Percentiles rank a stretch among this genome's conserved stretches.
These are phyloP conservation scores for Betta splendens DNA, from an alignment of 2,797 vertebrate species.

Conservation along the genomic window DNA sequence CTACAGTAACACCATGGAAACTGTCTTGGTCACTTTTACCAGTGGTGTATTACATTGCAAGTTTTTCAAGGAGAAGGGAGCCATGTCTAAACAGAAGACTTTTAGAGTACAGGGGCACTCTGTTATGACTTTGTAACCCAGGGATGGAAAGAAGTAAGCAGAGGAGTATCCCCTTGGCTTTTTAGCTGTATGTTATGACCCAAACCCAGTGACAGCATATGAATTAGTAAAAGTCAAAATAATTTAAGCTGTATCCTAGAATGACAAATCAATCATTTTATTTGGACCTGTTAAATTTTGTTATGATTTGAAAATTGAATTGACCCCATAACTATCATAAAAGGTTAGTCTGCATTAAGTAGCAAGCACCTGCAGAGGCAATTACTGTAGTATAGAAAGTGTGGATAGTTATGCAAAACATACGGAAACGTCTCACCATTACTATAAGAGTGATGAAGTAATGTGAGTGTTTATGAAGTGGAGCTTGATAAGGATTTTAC, in stretches of 20 bases:
- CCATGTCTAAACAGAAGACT: slow-evolving; percentile 35
- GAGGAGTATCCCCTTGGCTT: slow-evolving; percentile 23
- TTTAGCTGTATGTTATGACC: slow-evolving; percentile 20
- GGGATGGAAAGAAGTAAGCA: slow-evolving; percentile 32
- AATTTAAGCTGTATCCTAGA: too few relatives aligned
- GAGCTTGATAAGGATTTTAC: slow-evolving; percentile 4
- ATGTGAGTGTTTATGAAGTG: slow-evolving; percentile 3
- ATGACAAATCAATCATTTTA: too few relatives aligned
- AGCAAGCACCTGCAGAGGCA: too few relatives aligned
- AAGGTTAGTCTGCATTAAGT: too few relatives aligned
- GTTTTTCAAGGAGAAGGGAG: slow-evolving; percentile 35
- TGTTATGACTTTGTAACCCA: slow-evolving; percentile 25
- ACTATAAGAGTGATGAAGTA: slow-evolving; percentile 4
- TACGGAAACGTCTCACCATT: slow-evolving; percentile 3
- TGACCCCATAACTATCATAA: too few relatives aligned
- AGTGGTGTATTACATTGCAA: slow-evolving; percentile 34
- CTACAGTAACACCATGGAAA: slow-evolving; percentile 38
- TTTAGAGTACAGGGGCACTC: slow-evolving; percentile 12
- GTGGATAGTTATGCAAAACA: slow-evolving; percentile 9
- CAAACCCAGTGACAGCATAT: not conserved
- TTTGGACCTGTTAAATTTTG: too few relatives aligned
- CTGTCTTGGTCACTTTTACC: slow-evolving; percentile 38
- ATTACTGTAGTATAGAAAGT: not conserved
- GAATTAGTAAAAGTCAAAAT: too few relatives aligned
- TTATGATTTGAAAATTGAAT: too few relatives aligned